Percentiles rank a stretch among this genome's conserved stretches.
These are phyloP conservation scores for Diacarnus erythraeanus DNA, from an alignment of 37 sponge, comb jelly and placozoan genomes.

Conservation along the genomic window DNA sequence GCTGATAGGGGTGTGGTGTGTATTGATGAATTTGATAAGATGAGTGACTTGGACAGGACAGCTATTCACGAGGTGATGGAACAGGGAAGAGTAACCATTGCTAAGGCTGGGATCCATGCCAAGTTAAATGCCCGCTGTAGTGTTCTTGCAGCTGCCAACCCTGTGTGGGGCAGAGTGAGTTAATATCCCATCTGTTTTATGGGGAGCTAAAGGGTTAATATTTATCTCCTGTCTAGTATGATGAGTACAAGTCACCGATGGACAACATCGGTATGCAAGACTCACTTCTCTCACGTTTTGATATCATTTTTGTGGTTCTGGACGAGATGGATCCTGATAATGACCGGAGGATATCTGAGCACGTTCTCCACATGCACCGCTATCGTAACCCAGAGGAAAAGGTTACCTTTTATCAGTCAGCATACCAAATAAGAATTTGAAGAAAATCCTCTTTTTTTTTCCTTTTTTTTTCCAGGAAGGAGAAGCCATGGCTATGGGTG, in stretches of 20 bases:
- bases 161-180: conserved; percentile 95
- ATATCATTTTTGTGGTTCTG: conserved; percentile 94
- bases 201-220: background rate
- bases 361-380: conserved; percentile 97
- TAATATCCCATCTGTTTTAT: background rate
- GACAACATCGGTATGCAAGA: conserved; percentile 99
- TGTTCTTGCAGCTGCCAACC: conserved; percentile 99
- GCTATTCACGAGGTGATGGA: conserved; percentile 99
- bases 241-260: conserved; percentile 99
- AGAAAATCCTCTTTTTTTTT: background rate
- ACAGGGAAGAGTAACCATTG: conserved; percentile 96
- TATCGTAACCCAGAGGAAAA: conserved; percentile 93
- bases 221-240: conserved; percentile 57
- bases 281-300: conserved; percentile 94
- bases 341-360: conserved; percentile 93
- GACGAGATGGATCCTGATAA: conserved; percentile 97
- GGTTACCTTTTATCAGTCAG: conserved; percentile 15
- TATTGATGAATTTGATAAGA: conserved; percentile 99
- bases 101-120: conserved; percentile 99
- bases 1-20: conserved; percentile 99
- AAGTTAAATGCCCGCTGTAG: conserved; percentile 96
- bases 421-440: background rate
- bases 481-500: conserved; percentile 68
- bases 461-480: conserved; percentile 18
- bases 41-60: conserved; percentile 99